Conservation (phyloP, 2,113 vertebrate species). For the human (Homo sapiens) region DNA sequence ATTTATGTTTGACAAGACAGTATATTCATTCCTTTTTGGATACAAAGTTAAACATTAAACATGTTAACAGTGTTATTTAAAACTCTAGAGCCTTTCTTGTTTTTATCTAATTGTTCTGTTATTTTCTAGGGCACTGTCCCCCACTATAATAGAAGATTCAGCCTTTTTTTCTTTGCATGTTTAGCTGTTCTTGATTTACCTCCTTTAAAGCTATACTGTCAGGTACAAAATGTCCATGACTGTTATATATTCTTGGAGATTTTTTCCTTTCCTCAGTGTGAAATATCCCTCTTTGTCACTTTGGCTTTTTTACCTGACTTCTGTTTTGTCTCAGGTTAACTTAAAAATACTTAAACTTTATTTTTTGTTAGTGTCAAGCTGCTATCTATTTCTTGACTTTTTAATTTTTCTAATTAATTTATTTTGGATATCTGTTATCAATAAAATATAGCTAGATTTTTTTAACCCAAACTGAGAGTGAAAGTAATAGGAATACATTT, state of each 20-base stretch:
- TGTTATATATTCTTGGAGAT: not conserved
- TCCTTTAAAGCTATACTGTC: not conserved
- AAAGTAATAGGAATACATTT: not conserved
- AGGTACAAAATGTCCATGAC: not conserved
- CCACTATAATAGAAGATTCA: not conserved
- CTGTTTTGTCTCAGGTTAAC: not conserved
- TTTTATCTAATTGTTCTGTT: constrained; percentile 43
- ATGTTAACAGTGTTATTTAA: constrained; percentile 30
- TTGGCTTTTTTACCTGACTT: not conserved
- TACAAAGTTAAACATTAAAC: constrained; percentile 40
- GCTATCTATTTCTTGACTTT: not conserved
- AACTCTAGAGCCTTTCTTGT: not conserved
- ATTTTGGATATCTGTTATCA: not conserved
- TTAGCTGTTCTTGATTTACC: constrained; percentile 17
- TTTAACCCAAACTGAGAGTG: not conserved
- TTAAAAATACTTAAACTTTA: constrained; percentile 6
- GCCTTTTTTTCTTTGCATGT: constrained; percentile 40
- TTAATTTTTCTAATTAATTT: constrained; percentile 13
- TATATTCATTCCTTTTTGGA: not conserved
- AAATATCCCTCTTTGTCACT: not conserved
- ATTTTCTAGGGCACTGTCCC: constrained; percentile 2
- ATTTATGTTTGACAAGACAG: constrained; percentile 34
- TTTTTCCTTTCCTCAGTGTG: not conserved
- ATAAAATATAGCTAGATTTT: not conserved
- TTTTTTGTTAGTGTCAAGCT: constrained; percentile 43